phyloP scores from a whole-genome alignment of 35 echinoderm and acorn worm species.

The Diadema setosum region DNA sequence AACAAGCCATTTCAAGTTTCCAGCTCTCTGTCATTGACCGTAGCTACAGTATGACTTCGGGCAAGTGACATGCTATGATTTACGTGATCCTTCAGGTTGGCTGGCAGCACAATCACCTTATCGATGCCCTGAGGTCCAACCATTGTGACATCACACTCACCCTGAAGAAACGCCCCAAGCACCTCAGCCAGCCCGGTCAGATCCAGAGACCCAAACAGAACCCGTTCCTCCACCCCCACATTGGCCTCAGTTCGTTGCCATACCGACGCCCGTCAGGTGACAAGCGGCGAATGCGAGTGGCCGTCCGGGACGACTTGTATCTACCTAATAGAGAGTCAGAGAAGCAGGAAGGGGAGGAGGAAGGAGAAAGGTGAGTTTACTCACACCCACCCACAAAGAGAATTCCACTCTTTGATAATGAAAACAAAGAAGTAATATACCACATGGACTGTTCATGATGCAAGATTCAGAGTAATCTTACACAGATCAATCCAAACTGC shows the following conservation, averaged over 20 bases:
- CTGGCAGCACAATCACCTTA: constrained; percentile 84
- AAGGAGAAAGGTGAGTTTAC: constrained; percentile 1
- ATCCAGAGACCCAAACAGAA: constrained; percentile 32
- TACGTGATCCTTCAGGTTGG: constrained; percentile 50
- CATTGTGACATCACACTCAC: constrained; percentile 67
- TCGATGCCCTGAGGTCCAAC: constrained; percentile 65
- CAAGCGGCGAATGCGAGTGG: background rate
- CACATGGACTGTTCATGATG: no score
- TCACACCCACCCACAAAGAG: no score
- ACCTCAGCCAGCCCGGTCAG: constrained; percentile 71
- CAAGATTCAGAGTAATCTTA: no score
- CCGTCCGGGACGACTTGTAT: constrained; percentile 51
- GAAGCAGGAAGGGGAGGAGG: background rate
- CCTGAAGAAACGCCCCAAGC: constrained; percentile 79
- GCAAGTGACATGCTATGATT: no score
- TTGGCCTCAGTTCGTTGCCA: background rate
- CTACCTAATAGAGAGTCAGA: background rate
- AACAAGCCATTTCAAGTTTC: no score
- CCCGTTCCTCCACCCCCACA: constrained; percentile 10
- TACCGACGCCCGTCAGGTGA: background rate
- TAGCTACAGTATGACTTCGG: no score
- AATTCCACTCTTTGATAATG: no score
- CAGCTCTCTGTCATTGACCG: no score
- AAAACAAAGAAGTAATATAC: no score
- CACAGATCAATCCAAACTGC: no score